Percentiles rank a stretch among this genome's conserved stretches.
Conservation (phyloP, 2,113 vertebrate genomes). For the Polypterus senegalus region DNA sequence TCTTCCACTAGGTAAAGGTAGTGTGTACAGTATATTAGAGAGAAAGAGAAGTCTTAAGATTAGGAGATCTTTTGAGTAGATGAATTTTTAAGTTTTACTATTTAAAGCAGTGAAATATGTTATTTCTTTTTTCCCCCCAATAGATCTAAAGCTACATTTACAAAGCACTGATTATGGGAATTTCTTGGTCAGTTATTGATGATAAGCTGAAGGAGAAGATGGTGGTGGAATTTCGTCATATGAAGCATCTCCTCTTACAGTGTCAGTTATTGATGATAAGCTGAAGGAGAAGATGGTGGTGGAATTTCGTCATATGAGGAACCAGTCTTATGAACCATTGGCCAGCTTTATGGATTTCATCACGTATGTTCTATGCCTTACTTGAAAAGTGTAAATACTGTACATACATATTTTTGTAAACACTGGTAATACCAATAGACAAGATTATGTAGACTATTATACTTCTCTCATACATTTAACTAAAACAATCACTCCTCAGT, state of each 20-base stretch:
- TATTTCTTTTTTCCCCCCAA: neutral
- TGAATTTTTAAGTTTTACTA: too few relatives aligned
- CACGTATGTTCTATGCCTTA: conserved; percentile 51
- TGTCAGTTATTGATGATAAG: conserved; percentile 93
- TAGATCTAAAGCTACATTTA: conserved; percentile 91
- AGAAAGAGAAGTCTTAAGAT: too few relatives aligned
- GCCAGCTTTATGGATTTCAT: conserved; percentile 96
- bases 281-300: conserved; percentile 98
- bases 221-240: conserved; percentile 95
- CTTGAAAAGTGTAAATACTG: too few relatives aligned
- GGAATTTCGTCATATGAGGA: conserved; percentile 96
- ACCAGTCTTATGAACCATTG: conserved; percentile 89
- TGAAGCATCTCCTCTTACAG: conserved; percentile 83
- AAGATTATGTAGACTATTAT: too few relatives aligned
- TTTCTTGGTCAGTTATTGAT: conserved; percentile 92
- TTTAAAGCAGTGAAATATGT: too few relatives aligned
- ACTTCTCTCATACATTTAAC: too few relatives aligned
- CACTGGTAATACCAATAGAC: too few relatives aligned
- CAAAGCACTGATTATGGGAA: conserved; percentile 97
- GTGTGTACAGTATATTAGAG: too few relatives aligned
- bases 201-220: conserved; percentile 98
- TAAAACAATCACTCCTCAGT: too few relatives aligned
- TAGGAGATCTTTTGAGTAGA: too few relatives aligned
- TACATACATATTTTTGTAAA: too few relatives aligned
- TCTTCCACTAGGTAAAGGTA: too few relatives aligned